Conservation (phyloP, 2,113 vertebrate species). For the Bungarus multicinctus region DNA sequence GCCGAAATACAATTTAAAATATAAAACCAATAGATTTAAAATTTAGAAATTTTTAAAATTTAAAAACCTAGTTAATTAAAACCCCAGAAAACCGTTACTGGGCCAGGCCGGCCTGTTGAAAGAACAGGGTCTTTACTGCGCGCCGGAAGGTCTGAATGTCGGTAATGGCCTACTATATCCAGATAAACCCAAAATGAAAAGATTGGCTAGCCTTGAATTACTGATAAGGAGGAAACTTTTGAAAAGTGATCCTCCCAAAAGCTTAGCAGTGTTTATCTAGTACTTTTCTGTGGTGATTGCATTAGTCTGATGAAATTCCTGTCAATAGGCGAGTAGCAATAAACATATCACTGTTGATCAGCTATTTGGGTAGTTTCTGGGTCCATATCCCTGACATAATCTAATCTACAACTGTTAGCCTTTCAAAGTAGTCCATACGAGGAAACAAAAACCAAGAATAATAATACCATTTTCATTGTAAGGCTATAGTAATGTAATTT, state of each 20-base stretch:
- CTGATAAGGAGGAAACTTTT: too few relatives aligned
- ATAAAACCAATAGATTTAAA: too few relatives aligned
- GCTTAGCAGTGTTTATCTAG: not conserved
- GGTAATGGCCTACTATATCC: not conserved
- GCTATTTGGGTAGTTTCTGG: not conserved
- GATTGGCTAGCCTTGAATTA: too few relatives aligned
- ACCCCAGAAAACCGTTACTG: too few relatives aligned
- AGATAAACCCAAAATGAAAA: not conserved
- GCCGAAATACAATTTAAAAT: too few relatives aligned
- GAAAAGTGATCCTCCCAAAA: too few relatives aligned
- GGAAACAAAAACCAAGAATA: not conserved
- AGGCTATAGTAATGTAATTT: not conserved
- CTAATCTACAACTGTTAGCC: not conserved
- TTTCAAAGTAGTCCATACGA: not conserved
- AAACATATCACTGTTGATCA: not conserved
- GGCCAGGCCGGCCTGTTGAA: too few relatives aligned
- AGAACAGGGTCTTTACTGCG: too few relatives aligned
- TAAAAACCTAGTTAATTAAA: too few relatives aligned
- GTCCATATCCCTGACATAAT: not conserved
- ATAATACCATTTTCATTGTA: not conserved
- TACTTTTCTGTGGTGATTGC: too few relatives aligned
- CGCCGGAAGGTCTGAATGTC: too few relatives aligned
- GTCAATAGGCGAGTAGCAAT: not conserved
- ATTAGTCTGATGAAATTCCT: not conserved
- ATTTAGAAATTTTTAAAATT: too few relatives aligned